Base-by-base conservation (phyloP, 2,797 vertebrate species). In the Sternotherus odoratus region DNA sequence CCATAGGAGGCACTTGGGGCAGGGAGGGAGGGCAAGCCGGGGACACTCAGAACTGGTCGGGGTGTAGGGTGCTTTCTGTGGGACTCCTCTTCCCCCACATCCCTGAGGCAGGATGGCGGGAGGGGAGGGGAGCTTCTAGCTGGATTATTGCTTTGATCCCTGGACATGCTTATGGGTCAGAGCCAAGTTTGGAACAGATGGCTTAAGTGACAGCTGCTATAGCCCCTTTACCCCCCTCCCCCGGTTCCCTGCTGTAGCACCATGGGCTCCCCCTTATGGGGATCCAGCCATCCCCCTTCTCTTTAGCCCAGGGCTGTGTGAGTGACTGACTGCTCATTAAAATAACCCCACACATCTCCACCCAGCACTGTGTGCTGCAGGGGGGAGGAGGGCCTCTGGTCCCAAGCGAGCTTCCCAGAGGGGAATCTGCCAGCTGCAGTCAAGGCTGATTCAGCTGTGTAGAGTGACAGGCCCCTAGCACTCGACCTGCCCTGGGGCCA, bases 91-190 rank as follows among this genome's bases (percentile, higher is more conserved):
- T 87, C 81, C 88, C 49, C 28, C 88, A 15, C n/a, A 1, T 43
- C 80, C 48, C 79, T 89, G 79, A 2, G 1, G 74, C 79, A 69
- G 85, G 87, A 95, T 89, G 88, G 49, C 79, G 89, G 77, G 85
- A 90, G 49, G 81, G 57, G 83, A 95, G 94, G 91, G 92, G 89
- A 96, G 91, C 92, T 93, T 88, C 96, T 96, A 95, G 91, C 93
- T 93, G 56, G 97, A 95, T 96, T 97, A 95, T 28, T 86, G 30
- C 87, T 90, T 89, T 95, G 89, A 96, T 92, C 51, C 79, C 49
- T 85, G 2, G 0, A 28, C 69, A 87, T 1, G 15, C 28, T 86
- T 82, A 69, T 93, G 85, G 86, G 87, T 24, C 6, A 1, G 82
- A 91, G 91, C 82, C 84, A 94, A 89, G 88, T 19, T 0, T 1